phyloP scores from a whole-genome alignment of 2,888 invertebrate species.

The Cephus pygmeus region DNA sequence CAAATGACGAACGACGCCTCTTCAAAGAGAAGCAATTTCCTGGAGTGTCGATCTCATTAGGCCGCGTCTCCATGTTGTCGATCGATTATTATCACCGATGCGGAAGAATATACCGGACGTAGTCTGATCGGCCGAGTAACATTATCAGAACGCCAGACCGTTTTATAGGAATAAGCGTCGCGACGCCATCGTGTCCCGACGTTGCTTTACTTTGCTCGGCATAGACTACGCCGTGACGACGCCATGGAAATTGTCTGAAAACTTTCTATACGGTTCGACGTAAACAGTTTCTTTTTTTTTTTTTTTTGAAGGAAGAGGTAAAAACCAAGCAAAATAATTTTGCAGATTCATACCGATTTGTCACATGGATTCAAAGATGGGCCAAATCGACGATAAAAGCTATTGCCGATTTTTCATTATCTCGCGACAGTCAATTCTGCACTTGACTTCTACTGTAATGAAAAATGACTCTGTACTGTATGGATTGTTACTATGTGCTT shows the following conservation, averaged over 20 bases:
- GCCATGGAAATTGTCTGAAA: neutral
- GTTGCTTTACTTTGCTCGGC: neutral
- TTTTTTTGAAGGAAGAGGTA: neutral
- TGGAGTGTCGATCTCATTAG: conserved; percentile 54
- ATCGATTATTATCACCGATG: neutral
- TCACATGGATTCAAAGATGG: neutral
- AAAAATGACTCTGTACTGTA: too few relatives aligned
- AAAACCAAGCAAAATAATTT: neutral
- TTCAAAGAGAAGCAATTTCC: conserved; percentile 56
- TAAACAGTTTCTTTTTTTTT: neutral
- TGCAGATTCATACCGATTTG: neutral
- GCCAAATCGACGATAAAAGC: neutral
- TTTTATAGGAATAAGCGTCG: neutral
- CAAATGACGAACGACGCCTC: conserved; percentile 41
- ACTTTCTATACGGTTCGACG: neutral
- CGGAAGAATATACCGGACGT: neutral
- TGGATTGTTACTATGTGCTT: too few relatives aligned
- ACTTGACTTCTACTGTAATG: neutral
- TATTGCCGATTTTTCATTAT: neutral
- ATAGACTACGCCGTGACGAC: neutral
- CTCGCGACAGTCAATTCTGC: neutral
- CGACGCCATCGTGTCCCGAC: neutral
- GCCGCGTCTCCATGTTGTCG: conserved; percentile 17
- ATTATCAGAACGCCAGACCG: neutral
- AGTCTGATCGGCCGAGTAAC: neutral